Base-by-base conservation (phyloP, 2,113 vertebrate genomes). In the Dinomys branickii region DNA sequence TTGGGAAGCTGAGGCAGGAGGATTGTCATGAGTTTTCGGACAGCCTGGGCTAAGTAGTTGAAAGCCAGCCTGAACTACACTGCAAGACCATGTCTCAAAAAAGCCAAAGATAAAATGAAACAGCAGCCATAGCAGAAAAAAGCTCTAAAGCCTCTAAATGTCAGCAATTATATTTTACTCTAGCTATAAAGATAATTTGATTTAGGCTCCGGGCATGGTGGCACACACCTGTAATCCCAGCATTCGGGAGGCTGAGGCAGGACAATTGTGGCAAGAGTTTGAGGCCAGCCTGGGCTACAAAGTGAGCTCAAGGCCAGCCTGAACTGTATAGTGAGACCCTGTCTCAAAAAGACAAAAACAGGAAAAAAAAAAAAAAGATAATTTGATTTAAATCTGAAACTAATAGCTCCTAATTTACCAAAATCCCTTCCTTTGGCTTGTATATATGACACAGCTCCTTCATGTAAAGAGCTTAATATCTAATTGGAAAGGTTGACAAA, bases 361-460 rank as follows among this genome's bases (percentile, higher is more conserved):
- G n/a, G n/a, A n/a, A n/a, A n/a, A n/a, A n/a, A n/a, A n/a, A n/a
- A n/a, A n/a, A n/a, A 41, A 71, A 94, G 54, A 61, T 30, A 20
- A 50, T 80, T 88, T 88, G 85, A 17, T 90, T 93, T 83, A 28
- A 38, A 54, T 93, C 90, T 86, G 82, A 93, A 88, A 63, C 92
- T 41, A 14, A 17, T 16, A 33, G 12, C 50, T 84, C 50, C 38
- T 71, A 16, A 22, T 47, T 58, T 33, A 44, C 61, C 28, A 61
- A 82, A 63, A 65, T n/a, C 47, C 30, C 5, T 47, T 54, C 65
- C 54, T 83, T 67, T 50, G 35, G 83, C 26, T 77, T 88, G 7
- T 33, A 12, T 33, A 13, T 85, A 14, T 73, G 63, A 63, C 54
- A 75, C 19, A 14, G 44, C 14, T 41, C 33, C 56, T 75, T 22